phyloP scores from a whole-genome alignment of 2,113 vertebrate genomes.

The Antechinus flavipes region DNA sequence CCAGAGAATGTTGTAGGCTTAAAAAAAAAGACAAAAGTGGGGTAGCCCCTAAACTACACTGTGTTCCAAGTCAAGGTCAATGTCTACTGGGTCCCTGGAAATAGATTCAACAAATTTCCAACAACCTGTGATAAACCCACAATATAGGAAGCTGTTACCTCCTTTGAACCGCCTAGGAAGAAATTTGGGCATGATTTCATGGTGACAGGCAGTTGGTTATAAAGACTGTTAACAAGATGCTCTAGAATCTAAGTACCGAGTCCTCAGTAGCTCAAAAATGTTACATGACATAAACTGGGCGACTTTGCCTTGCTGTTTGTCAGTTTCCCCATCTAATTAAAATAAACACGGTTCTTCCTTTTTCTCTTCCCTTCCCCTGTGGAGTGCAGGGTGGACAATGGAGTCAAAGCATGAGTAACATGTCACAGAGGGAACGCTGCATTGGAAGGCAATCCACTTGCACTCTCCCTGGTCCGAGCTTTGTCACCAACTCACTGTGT shows the following conservation, averaged over 20 bases:
- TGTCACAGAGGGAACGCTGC: not conserved
- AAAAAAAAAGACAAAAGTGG: not conserved
- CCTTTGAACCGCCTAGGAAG: not conserved
- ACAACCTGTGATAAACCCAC: not conserved
- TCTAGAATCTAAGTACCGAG: not conserved
- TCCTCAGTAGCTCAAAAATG: not conserved
- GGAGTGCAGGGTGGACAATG: not conserved
- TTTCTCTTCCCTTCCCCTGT: not conserved
- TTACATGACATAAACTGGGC: fast-evolving
- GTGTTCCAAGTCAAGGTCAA: not conserved
- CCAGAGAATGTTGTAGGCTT: not conserved
- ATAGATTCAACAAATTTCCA: not conserved
- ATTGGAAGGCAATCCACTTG: not conserved
- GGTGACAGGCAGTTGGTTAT: not conserved
- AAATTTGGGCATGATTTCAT: not conserved
- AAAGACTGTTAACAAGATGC: not conserved
- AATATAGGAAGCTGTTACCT: not conserved
- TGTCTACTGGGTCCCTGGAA: not conserved
- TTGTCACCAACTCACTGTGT: not conserved
- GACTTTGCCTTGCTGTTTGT: not conserved
- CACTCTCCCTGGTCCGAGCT: not conserved
- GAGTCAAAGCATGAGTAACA: fast-evolving
- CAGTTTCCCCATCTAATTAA: not conserved
- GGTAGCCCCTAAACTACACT: not conserved
- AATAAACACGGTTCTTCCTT: not conserved